Conservation (phyloP, 2,113 vertebrate species). For the Romanogobio albipinnatus region DNA sequence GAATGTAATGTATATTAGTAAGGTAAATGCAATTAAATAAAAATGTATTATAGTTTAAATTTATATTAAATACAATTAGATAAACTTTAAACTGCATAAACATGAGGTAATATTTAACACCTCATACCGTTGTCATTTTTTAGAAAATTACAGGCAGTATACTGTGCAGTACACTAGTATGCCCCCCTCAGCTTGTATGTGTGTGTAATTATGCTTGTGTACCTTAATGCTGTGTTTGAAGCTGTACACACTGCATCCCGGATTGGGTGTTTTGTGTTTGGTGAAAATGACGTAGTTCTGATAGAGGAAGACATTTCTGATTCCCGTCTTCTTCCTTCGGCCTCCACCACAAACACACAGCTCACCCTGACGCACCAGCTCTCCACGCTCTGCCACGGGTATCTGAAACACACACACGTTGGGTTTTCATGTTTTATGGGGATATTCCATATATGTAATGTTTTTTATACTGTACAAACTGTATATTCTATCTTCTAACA, state of each 20-base stretch:
- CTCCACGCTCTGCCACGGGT: conserved; percentile 78
- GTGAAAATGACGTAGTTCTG: conserved; percentile 85
- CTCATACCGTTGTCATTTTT: not conserved
- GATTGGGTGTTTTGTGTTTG: conserved; percentile 82
- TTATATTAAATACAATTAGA: not conserved
- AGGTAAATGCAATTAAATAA: too few relatives aligned
- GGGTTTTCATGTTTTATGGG: too few relatives aligned
- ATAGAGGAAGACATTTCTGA: conserved; percentile 86
- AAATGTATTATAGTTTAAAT: too few relatives aligned
- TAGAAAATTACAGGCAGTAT: not conserved
- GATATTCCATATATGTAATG: too few relatives aligned
- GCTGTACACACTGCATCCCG: conserved; percentile 74
- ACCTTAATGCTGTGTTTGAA: conserved; percentile 85
- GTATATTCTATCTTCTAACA: too few relatives aligned
- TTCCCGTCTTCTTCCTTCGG: conserved; percentile 78
- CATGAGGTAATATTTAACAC: too few relatives aligned
- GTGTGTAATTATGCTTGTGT: not conserved
- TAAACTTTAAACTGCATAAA: not conserved
- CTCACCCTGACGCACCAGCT: conserved; percentile 85
- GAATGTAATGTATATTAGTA: too few relatives aligned
- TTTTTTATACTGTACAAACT: too few relatives aligned
- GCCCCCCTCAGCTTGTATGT: not conserved
- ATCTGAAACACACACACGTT: conserved; percentile 64
- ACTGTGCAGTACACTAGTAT: not conserved
- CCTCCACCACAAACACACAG: conserved; percentile 80